Evolutionary conservation across 92 coral and sea anemone species (phyloP).

Genomic region (Umimayanthus chanpuru): DNA sequence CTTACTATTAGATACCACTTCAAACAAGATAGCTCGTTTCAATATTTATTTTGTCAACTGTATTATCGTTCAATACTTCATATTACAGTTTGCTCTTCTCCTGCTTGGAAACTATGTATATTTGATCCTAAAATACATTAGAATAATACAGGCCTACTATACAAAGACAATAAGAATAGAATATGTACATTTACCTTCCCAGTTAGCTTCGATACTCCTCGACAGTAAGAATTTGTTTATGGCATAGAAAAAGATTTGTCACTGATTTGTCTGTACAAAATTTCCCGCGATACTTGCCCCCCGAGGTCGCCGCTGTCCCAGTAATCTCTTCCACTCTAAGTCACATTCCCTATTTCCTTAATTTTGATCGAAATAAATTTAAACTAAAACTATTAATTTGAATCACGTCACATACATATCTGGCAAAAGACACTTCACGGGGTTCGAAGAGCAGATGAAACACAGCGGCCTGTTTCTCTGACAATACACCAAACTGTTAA

Average conservation of each 20-base stretch:
- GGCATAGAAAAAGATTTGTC: slow-evolving; percentile 20
- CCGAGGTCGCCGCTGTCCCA: neutral
- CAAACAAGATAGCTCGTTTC: neutral
- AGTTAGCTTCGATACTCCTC: neutral
- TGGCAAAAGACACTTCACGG: neutral
- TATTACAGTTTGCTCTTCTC: slow-evolving; percentile 30
- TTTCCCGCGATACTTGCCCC: neutral
- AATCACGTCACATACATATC: neutral
- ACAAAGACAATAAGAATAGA: slow-evolving; percentile 41
- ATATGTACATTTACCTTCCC: slow-evolving; percentile 32
- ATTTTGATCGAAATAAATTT: neutral
- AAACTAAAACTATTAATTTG: neutral
- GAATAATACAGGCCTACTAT: slow-evolving; percentile 44
- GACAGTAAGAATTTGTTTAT: slow-evolving; percentile 19
- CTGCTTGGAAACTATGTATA: slow-evolving; percentile 42
- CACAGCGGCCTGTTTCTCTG: neutral
- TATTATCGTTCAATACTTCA: slow-evolving; percentile 31
- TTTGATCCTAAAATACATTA: slow-evolving; percentile 48
- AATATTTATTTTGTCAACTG: slow-evolving; percentile 41
- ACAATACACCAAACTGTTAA: neutral
- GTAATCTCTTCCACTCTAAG: neutral
- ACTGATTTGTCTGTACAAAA: slow-evolving; percentile 36
- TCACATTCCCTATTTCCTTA: neutral
- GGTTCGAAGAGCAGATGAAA: neutral
- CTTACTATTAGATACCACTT: no score